Base-by-base conservation (phyloP, 2,888 invertebrate genomes). In the Erebia aethiops region DNA sequence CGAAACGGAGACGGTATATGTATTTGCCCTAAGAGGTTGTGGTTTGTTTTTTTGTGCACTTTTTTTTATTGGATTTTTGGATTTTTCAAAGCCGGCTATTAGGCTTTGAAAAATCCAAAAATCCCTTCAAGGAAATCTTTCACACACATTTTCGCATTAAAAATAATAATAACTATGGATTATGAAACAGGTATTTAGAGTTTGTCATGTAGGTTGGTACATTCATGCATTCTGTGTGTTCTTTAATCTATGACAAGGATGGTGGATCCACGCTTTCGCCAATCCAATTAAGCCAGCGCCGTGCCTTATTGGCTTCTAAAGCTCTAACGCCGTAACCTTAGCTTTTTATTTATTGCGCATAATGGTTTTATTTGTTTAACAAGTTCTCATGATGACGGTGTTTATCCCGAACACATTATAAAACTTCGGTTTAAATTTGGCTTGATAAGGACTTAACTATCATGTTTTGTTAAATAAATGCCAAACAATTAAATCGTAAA, bases 231-330 rank as follows among this genome's bases (percentile, higher is more conserved):
- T n/a, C n/a, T 51, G 14, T n/a, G 14, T n/a, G 5, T 51, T 54
- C 2, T 16, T 54, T 84, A 66, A 74, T 85, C 60, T 72, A 49
- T 77, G 79, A 5, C 71, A 57, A 16, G 71, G 78, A 79, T 74
- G 77, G 68, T 71, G 71, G 65, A 72, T 68, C 73, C 70, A 66
- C 71, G 72, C 74, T 85, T 87, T 88, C 81, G 84, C 84, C 85
- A 84, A 82, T 77, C 85, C 85, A 86, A 88, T 88, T 87, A 88
- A 86, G 78, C 76, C 79, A 78, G 16, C 81, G 80, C 79, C 80
- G 89, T 89, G 90, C 86, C 83, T 86, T 90, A 89, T 86, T 84
- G 88, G 79, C 77, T 80, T 81, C 74, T 75, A 77, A 77, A 77
- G 69, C 77, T 75, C 72, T 73, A 71, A 74, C 62, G 62, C 66